phyloP scores from a whole-genome alignment of 2,797 vertebrate species.

The Pseudochaenichthys georgianus region DNA sequence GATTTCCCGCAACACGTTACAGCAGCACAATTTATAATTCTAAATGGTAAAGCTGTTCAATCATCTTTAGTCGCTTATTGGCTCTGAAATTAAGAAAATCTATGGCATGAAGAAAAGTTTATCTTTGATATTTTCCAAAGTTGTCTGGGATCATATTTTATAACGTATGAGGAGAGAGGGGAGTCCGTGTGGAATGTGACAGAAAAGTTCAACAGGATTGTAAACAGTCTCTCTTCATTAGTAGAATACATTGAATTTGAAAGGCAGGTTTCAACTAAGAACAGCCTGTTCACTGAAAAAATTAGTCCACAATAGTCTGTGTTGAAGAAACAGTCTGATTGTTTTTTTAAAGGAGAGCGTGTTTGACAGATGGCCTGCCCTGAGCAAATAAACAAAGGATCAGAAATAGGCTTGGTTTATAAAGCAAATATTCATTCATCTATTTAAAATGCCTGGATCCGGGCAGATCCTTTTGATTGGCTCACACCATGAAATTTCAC shows the following conservation, averaged over 20 bases:
- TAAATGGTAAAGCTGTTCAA: neutral
- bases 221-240: neutral
- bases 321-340: constrained; percentile 5
- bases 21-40: neutral
- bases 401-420: constrained; percentile 1
- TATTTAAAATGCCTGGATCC: constrained; percentile 25
- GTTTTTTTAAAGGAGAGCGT: neutral
- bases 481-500: constrained; percentile 10
- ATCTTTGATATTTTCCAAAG: constrained; percentile 2
- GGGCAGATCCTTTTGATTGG: constrained; percentile 7
- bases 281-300: neutral
- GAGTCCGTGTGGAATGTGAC: neutral
- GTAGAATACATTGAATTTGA: neutral
- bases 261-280: neutral
- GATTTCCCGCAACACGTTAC: neutral
- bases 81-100: neutral
- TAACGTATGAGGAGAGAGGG: neutral
- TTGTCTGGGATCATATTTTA: neutral
- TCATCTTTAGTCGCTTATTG: constrained; percentile 6
- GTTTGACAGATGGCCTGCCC: constrained; percentile 15
- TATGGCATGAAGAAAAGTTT: constrained; percentile 2
- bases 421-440: constrained; percentile 22
- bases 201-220: neutral
- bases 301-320: neutral
- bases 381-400: constrained; percentile 22